phyloP scores from a whole-genome alignment of 2,888 invertebrate genomes.

The Acanthosepion esculentum region DNA sequence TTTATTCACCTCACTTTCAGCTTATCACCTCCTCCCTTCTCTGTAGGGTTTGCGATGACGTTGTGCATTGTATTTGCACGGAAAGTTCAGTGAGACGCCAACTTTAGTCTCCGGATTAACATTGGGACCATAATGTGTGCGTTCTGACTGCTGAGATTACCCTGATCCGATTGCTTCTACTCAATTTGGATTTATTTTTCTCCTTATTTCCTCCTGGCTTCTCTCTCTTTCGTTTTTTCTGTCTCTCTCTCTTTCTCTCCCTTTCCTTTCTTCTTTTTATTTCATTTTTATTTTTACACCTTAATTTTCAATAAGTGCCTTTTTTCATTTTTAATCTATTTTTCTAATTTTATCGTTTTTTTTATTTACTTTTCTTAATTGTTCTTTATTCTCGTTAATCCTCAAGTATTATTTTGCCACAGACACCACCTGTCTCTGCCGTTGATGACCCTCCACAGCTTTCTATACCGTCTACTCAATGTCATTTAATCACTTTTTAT shows the following conservation, averaged over 20 bases:
- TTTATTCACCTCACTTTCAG: not conserved
- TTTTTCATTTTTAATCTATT: no score
- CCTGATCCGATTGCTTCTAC: not conserved
- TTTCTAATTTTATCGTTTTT: no score
- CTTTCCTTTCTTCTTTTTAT: no score
- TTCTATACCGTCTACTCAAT: no score
- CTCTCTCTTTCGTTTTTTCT: not conserved
- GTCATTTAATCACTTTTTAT: no score
- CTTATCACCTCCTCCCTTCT: not conserved
- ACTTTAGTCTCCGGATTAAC: conserved; percentile 1
- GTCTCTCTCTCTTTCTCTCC: not conserved
- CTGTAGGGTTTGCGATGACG: no score
- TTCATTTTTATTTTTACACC: not conserved
- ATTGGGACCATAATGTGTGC: conserved; percentile 33
- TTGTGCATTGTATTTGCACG: no score
- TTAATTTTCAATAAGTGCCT: not conserved
- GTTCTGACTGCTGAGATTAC: not conserved
- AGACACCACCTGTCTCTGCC: no score
- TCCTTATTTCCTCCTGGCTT: not conserved
- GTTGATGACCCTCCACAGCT: no score
- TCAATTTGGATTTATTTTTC: not conserved
- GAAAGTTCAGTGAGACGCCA: not conserved
- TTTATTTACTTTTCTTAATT: no score
- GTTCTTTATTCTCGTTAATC: no score
- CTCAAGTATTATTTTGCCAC: no score